Base-by-base conservation (phyloP, 2,113 vertebrate genomes). In the Anolis carolinensis region DNA sequence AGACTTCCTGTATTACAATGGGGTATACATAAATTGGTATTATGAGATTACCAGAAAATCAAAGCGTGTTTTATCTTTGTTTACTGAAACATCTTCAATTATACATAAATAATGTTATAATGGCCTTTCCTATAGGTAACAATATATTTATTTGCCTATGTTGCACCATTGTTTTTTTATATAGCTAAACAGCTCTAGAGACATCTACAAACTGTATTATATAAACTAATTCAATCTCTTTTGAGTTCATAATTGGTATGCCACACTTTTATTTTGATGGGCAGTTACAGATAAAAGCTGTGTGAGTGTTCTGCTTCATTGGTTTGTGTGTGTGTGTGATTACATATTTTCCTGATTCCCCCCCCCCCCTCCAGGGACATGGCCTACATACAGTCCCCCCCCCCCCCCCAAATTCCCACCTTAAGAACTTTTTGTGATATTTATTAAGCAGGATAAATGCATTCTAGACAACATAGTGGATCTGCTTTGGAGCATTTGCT, bases 21-120 rank as follows among this genome's bases (percentile, higher is more conserved):
- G 2, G 5, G n/a, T n/a, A 44, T 44, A 44, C 39, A 44, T 44
- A 30, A 84, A 84, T 44, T 81, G 79, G 80, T 34, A 86, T 86
- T 3, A 77, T 75, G 84, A 21, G 72, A 87, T 55, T 74, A 63
- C 39, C 83, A 83, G 87, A 89, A 93, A 92, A 90, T 85, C 6
- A 2, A 9, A 39, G 80, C 8, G 14, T 65, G 6, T 39, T 63
- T 62, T 2, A 25, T 18, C 5, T 10, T 39, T 39, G n/a, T 2
- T 39, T 27, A 63, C 59, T 79, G 55, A 39, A 79, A 39, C 13
- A 16, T 67, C 3, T 79, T 79, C 62, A 11, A 25, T 25, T 23
- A 18, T 67, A 1, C 7, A 65, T 80, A 20, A 44, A 30, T 3
- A 48, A 23, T 63, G 14, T 77, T 79, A 9, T 20, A 23, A 79